phyloP scores from a whole-genome alignment of 2,888 invertebrate genomes.

The Eristalis intricaria region DNA sequence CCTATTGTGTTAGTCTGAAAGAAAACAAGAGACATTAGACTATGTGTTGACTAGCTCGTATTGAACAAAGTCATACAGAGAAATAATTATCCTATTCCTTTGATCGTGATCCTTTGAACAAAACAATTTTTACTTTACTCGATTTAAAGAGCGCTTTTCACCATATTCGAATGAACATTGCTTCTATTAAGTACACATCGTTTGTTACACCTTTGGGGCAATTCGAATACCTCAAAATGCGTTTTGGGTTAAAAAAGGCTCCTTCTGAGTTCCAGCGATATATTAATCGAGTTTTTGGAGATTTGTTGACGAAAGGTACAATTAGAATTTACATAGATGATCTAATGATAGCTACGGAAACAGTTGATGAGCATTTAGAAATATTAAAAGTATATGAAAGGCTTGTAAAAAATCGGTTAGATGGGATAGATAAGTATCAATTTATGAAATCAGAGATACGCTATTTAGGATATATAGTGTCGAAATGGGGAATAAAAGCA shows the following conservation, averaged over 20 bases:
- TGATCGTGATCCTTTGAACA: not conserved
- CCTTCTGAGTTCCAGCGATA: constrained; percentile 32
- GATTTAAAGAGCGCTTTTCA: not conserved
- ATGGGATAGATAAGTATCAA: constrained; percentile 61
- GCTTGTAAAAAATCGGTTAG: constrained; percentile 49
- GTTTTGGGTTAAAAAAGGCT: constrained; percentile 36
- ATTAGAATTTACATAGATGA: constrained; percentile 74
- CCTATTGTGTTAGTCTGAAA: constrained; percentile 57
- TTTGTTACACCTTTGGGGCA: constrained; percentile 59
- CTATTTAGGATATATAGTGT: constrained; percentile 69
- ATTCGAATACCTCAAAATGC: constrained; percentile 52
- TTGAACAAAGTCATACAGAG: constrained; percentile 33
- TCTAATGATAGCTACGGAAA: constrained; percentile 65
- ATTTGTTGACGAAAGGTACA: not conserved
- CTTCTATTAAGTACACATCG: constrained; percentile 11
- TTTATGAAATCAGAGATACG: constrained; percentile 61
- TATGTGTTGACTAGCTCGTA: constrained; percentile 56
- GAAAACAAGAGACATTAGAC: constrained; percentile 49
- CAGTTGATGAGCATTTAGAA: constrained; percentile 66
- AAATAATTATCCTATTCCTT: no score
- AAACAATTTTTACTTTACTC: not conserved
- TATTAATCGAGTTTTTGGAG: constrained; percentile 20
- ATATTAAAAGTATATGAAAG: constrained; percentile 58
- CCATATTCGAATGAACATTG: not conserved
- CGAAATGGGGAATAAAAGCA: constrained; percentile 60